Percentiles rank a stretch among this genome's conserved stretches.
phyloP scores from a whole-genome alignment of 2,888 invertebrate genomes.

The Pecten maximus region DNA sequence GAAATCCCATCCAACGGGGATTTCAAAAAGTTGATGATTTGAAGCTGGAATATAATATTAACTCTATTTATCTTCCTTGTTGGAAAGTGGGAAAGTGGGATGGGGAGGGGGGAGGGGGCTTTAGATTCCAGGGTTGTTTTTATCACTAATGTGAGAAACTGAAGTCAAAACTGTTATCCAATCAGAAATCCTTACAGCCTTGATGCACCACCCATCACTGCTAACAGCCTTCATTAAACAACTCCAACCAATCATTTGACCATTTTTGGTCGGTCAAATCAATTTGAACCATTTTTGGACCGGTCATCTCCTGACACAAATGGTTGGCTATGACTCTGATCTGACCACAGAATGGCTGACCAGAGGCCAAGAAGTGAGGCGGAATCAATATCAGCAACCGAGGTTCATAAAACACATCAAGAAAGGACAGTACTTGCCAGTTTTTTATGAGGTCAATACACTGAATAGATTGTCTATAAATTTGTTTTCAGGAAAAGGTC shows the following conservation, averaged over 20 bases:
- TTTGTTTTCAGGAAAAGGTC: neutral
- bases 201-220: neutral
- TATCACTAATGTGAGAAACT: too few species aligned
- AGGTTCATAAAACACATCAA: constrained; percentile 15
- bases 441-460: neutral
- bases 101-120: too few species aligned
- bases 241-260: constrained; percentile 1
- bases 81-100: too few species aligned
- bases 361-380: neutral
- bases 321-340: neutral
- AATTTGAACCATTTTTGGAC: neutral
- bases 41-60: too few species aligned
- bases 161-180: neutral
- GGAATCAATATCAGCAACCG: neutral
- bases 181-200: neutral
- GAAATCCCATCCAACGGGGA: too few species aligned
- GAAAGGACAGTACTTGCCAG: neutral
- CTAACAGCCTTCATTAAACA: neutral
- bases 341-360: neutral
- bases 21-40: too few species aligned
- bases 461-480: constrained; percentile 6
- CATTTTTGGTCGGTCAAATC: neutral
- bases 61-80: too few species aligned
- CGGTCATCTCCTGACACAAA: constrained; percentile 24
- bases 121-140: too few species aligned